Evolutionary conservation across 2,888 invertebrate genomes (phyloP).

Genomic region (Beris morrisii): DNA sequence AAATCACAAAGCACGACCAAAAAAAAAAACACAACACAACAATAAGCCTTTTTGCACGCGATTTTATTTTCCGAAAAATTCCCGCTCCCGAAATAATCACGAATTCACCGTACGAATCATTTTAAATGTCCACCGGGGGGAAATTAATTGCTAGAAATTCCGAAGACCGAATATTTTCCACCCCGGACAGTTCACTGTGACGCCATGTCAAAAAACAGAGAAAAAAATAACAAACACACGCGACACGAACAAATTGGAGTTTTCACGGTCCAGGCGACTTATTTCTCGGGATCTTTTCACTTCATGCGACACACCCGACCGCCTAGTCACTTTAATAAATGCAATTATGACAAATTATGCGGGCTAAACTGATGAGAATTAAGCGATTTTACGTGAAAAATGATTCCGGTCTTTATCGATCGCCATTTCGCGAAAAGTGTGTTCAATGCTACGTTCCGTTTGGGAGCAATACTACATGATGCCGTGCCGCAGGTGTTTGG

Average conservation of each 20-base stretch:
- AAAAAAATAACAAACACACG: conserved; percentile 9
- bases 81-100: conserved; percentile 25
- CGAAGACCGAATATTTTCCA: neutral
- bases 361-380: neutral
- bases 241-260: neutral
- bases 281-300: neutral
- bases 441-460: conserved; percentile 13
- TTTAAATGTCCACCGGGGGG: too few species aligned
- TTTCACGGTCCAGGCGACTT: neutral
- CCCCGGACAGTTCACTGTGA: conserved; percentile 23
- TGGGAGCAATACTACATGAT: neutral
- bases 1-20: conserved; percentile 5
- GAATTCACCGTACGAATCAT: conserved; percentile 7
- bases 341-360: neutral
- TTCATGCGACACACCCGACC: neutral
- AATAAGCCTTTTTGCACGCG: neutral
- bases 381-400: conserved; percentile 6
- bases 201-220: conserved; percentile 27
- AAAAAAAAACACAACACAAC: conserved; percentile 2
- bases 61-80: neutral
- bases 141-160: too few species aligned
- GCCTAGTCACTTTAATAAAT: conserved; percentile 2
- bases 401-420: conserved; percentile 16
- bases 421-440: conserved; percentile 19
- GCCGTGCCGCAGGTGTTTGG: conserved; percentile 1